Evolutionary conservation across 2,888 invertebrate genomes (phyloP), one percentile per base, ranked within the genome.

Genomic region (Clistopyga incitator): DNA sequence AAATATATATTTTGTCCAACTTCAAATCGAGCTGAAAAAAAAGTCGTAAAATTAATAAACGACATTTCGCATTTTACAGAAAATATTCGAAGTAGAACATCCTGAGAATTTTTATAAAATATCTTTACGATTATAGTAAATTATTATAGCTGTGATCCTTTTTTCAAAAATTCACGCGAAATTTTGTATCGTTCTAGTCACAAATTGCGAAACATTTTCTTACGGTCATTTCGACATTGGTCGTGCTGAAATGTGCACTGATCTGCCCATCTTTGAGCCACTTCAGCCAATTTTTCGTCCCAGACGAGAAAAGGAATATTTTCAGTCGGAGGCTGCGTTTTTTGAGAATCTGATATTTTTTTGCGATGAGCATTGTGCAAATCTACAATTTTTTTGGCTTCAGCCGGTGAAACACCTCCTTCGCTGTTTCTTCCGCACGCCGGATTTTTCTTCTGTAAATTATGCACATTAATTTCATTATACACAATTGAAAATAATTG

Each of bases 231-330:
- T 84, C 93, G 88, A 82, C 93, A 93, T 6, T 86, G 76, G 84
- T 94, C 94, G 84, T 93, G 91, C 4, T 87, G 87, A 77, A 90
- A 92, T 23, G 91, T 88, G 84, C 94, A 94, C 81, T 94, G 94
- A 38, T 90, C 89, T 3, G 91, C 93, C 93, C 93, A 94, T 72
- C 91, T 88, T 71, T 92, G 90, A 6, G 93, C 93, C 20, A 92
- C 89, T 3, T 82, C 38, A 0, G 92, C 93, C 71, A 94, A 84
- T 84, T 93, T 93, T 10, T 89, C 84, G 72, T 93, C 92, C 93
- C 93, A 93, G 77, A 86, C 88, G 68, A 93, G 59, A 18, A 86
- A 74, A 64, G 92, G 89, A 93, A 93, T 93, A 82, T 93, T 93
- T 6, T 92, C 88, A 1, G 93, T 92, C 18, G 86, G 72, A 1